Evolutionary conservation across 2,888 invertebrate species (phyloP).

Genomic region (Deroplatys truncata): DNA sequence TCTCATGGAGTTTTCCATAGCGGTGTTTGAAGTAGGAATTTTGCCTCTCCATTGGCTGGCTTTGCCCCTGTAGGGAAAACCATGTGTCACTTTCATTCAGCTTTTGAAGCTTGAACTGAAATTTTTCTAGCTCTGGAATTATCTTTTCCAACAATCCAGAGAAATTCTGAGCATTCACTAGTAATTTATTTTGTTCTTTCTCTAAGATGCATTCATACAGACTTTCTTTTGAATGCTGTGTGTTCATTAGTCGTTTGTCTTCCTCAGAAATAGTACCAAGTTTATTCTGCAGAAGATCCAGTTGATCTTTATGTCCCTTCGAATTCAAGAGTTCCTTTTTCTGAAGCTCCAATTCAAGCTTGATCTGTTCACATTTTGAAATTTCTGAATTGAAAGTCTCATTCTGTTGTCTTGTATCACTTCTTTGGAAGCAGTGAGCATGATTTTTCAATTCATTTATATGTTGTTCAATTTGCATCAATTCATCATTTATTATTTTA

Average conservation of each 20-base stretch:
- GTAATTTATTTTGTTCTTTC: neutral
- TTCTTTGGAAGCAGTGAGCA: neutral
- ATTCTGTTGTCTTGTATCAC: neutral
- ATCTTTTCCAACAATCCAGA: neutral
- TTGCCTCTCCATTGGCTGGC: neutral
- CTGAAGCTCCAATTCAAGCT: neutral
- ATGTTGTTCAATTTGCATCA: neutral
- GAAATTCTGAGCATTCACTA: neutral
- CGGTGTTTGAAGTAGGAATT: neutral
- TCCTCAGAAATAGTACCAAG: neutral
- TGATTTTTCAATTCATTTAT: neutral
- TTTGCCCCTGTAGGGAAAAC: neutral
- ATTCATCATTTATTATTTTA: neutral
- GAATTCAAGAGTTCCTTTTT: neutral
- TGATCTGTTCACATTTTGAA: neutral
- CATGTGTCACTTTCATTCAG: neutral
- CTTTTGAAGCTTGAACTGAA: neutral
- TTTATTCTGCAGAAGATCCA: neutral
- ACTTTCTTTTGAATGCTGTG: neutral
- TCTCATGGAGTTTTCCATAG: neutral
- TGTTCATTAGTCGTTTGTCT: neutral
- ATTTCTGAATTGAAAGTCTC: neutral
- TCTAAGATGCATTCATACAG: neutral
- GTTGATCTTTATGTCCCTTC: neutral
- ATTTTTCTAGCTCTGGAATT: neutral